A percentile compares a stretch with the other conserved stretches of the same genome.
phyloP scores from a whole-genome alignment of 2,797 vertebrate genomes.

The Rallus crepitans region DNA sequence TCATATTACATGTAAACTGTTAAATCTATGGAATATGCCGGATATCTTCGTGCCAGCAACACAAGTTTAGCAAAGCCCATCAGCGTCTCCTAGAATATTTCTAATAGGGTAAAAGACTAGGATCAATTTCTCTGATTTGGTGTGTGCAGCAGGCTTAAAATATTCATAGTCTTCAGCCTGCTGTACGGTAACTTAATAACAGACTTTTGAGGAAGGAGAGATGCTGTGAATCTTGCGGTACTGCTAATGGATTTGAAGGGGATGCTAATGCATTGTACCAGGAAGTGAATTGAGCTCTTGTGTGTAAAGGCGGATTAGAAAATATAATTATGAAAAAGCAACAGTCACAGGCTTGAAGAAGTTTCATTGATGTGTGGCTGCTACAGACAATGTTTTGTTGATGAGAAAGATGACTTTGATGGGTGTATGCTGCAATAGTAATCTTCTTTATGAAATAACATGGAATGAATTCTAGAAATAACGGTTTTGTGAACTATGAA shows the following conservation, averaged over 20 bases:
- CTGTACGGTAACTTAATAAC: constrained; percentile 78
- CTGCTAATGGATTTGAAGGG: constrained; percentile 87
- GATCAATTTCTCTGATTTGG: constrained; percentile 60
- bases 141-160: constrained; percentile 68
- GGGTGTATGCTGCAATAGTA: constrained; percentile 57
- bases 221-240: constrained; percentile 78
- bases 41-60: neutral
- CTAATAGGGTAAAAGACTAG: neutral
- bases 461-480: constrained; percentile 68
- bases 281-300: constrained; percentile 78
- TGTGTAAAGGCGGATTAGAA: constrained; percentile 83
- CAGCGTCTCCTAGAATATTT: constrained; percentile 40
- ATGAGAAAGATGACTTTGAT: constrained; percentile 74
- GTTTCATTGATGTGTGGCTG: constrained; percentile 76
- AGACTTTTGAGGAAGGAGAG: constrained; percentile 76
- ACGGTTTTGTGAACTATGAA: constrained; percentile 65
- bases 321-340: constrained; percentile 81
- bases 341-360: constrained; percentile 76
- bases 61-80: neutral
- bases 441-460: constrained; percentile 66
- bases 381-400: constrained; percentile 75
- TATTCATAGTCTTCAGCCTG: constrained; percentile 75
- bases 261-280: constrained; percentile 82
- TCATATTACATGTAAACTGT: neutral
- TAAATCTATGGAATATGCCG: neutral